Conservation (phyloP, 2,888 invertebrate species). For the Drymonia ruficornis region DNA sequence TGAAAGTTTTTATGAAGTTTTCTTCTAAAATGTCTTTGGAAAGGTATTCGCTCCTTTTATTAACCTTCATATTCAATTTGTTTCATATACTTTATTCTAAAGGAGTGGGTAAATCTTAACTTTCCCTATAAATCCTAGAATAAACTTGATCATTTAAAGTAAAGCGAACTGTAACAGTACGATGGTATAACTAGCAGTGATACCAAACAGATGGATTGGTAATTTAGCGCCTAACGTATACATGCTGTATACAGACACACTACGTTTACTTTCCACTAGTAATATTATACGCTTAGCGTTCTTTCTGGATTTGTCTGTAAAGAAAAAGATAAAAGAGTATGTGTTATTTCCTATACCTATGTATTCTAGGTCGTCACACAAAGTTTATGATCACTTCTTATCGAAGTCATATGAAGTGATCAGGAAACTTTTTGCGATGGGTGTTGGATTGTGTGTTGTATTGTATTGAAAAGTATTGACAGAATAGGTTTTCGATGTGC, state of each 20-base stretch:
- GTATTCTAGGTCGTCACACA: too few species aligned
- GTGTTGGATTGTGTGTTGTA: too few species aligned
- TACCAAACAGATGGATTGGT: conserved; percentile 52
- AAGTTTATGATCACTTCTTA: too few species aligned
- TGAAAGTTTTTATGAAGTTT: conserved; percentile 47
- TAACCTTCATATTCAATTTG: conserved; percentile 13
- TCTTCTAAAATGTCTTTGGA: conserved; percentile 60
- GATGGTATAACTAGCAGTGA: conserved; percentile 63
- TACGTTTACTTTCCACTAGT: conserved; percentile 54
- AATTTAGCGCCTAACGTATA: conserved; percentile 51
- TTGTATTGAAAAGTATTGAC: too few species aligned
- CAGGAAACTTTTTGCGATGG: too few species aligned
- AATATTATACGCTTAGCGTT: conserved; percentile 54
- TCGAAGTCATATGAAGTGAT: too few species aligned
- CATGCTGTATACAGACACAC: conserved; percentile 57
- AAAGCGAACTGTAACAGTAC: conserved; percentile 61
- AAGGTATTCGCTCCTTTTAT: conserved; percentile 47
- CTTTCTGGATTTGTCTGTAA: conserved; percentile 50
- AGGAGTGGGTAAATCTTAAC: neutral
- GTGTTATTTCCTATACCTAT: too few species aligned
- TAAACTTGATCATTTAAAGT: conserved; percentile 32
- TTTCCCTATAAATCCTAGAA: neutral
- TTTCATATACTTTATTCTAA: conserved; percentile 8
- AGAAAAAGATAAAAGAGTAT: neutral
- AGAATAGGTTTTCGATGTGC: neutral